Base-by-base conservation (phyloP, 2,113 vertebrate genomes). In the Tupaia tana region DNA sequence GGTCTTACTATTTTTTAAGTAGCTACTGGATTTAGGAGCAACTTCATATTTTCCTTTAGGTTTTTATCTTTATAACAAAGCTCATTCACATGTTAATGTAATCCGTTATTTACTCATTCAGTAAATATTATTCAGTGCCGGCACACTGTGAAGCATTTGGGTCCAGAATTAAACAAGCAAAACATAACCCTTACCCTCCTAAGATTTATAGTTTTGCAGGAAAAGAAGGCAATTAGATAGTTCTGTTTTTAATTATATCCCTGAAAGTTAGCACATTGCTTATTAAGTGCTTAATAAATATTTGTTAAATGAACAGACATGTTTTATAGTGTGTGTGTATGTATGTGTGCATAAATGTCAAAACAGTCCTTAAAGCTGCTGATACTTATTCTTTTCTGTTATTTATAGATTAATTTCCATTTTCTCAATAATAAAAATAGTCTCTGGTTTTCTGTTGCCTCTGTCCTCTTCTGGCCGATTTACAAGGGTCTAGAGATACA, bases 221-320 rank as follows among this genome's bases (percentile, higher is more conserved):
- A 88, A 94, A 67, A 19, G 58, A 59, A 92, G 24, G 31, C 18
- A 74, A 71, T 73, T 94, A 91, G 79, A 73, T 67, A 24, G 15
- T 80, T 96, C 66, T 74, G 31, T 66, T 91, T 73, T 88, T 88
- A 96, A 89, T 94, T 94, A 85, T 74, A 93, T 79, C 61, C 75
- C 59, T 84, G 54, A 79, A 92, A 89, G n/a, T 58, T 66, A 85
- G 73, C 19, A 90, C 43, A 87, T 86, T 93, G 67, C 31, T 91
- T 91, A 88, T 67, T 73, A 91, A 56, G 73, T 89, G 79, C n/a
- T 85, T 94, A 89, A 88, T 91, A 89, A 91, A 74, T 94, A 69
- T 89, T 94, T 94, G 58, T 87, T 78, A 9, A 91, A 52, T 59
- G 8, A 71, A 64, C 19, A 86, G 69, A 75, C 29, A 59, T 18